phyloP scores from a whole-genome alignment of 2,888 invertebrate species.

The Serripes groenlandicus region DNA sequence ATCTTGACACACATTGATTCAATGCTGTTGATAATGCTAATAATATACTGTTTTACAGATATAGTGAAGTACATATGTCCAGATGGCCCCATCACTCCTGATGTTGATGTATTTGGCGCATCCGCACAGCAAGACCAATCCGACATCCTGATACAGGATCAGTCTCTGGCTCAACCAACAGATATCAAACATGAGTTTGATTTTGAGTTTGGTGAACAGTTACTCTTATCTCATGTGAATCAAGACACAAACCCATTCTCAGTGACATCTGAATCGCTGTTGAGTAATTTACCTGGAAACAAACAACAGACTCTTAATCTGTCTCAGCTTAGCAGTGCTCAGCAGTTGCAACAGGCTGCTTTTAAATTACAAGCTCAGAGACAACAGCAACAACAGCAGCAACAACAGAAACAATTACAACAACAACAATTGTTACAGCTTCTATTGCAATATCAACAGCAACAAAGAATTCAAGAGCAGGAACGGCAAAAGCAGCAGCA shows the following conservation, averaged over 20 bases:
- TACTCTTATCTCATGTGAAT: conserved; percentile 49
- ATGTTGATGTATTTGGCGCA: conserved; percentile 15
- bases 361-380: conserved; percentile 66
- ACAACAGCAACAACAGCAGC: conserved; percentile 73
- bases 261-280: conserved; percentile 54
- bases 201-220: conserved; percentile 60
- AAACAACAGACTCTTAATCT: conserved; percentile 54
- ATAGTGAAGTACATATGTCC: conserved; percentile 81
- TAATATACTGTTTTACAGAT: conserved; percentile 63
- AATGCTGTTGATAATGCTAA: not conserved
- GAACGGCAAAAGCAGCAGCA: conserved; percentile 72
- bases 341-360: conserved; percentile 72
- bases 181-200: conserved; percentile 47
- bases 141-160: conserved; percentile 34
- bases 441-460: conserved; percentile 69
- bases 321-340: conserved; percentile 65
- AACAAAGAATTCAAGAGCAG: conserved; percentile 70
- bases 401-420: conserved; percentile 72
- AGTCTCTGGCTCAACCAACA: not conserved
- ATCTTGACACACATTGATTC: no score
- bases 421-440: conserved; percentile 71
- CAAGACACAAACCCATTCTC: conserved; percentile 64
- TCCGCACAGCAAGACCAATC: conserved; percentile 18
- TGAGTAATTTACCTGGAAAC: conserved; percentile 35
- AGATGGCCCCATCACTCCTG: conserved; percentile 61